Percentiles rank a stretch among this genome's conserved stretches.
Evolutionary conservation across 2,888 invertebrate species (phyloP).

Genomic region (Noctuana brunneofusca): DNA sequence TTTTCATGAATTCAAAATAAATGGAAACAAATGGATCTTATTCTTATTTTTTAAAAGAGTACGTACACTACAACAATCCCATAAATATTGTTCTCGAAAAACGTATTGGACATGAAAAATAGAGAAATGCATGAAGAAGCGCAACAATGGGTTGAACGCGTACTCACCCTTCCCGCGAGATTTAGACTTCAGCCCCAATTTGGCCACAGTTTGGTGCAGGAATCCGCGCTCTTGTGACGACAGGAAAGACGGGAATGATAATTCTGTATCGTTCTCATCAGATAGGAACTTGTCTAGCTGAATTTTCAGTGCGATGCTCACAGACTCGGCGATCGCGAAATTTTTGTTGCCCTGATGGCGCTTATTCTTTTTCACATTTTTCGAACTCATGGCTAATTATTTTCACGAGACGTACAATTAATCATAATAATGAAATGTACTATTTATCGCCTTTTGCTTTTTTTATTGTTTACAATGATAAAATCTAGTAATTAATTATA

Average conservation of each 20-base stretch:
- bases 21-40: not conserved
- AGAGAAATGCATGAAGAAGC: not conserved
- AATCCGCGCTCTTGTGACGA: constrained; percentile 91
- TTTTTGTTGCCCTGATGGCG: constrained; percentile 68
- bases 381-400: constrained; percentile 65
- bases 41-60: no score
- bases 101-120: not conserved
- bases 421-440: not conserved
- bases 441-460: no score
- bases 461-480: no score
- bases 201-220: constrained; percentile 87
- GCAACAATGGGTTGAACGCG: constrained; percentile 7
- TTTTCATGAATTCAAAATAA: constrained; percentile 2
- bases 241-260: constrained; percentile 88
- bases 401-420: not conserved
- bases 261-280: constrained; percentile 76
- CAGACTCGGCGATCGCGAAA: constrained; percentile 77
- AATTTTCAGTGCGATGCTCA: constrained; percentile 76
- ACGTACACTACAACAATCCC: no score
- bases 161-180: constrained; percentile 89
- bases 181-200: constrained; percentile 89
- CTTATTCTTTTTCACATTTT: constrained; percentile 72
- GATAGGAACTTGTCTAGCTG: constrained; percentile 73
- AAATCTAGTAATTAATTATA: no score
- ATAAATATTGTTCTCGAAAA: no score